Evolutionary conservation across 2,888 invertebrate species (phyloP).

Genomic region (Hirtodrosophila alboralis): DNA sequence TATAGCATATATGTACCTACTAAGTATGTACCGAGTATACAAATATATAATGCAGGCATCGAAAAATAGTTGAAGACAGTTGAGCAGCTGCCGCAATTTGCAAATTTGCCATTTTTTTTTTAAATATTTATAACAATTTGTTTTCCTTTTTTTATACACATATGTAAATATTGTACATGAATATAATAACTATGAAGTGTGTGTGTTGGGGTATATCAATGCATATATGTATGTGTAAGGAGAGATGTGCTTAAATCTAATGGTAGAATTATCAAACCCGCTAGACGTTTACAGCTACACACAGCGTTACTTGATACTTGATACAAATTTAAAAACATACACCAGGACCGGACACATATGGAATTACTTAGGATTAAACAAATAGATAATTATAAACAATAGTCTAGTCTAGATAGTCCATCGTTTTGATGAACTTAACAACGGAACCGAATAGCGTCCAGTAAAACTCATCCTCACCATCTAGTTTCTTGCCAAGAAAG

Average conservation of each 20-base stretch:
- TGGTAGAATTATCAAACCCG: constrained; percentile 21
- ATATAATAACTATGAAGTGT: background rate
- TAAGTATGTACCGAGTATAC: constrained; percentile 46
- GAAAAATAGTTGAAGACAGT: constrained; percentile 20
- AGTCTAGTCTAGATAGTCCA: constrained; percentile 85
- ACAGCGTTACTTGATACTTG: constrained; percentile 2
- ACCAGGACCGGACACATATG: constrained; percentile 18
- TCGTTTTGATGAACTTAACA: constrained; percentile 98
- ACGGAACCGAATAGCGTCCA: constrained; percentile 99
- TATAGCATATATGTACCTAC: constrained; percentile 26
- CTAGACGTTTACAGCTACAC: background rate
- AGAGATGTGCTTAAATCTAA: constrained; percentile 16
- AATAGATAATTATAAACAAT: constrained; percentile 25
- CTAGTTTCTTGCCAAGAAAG: constrained; percentile 92
- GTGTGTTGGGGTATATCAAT: constrained; percentile 4
- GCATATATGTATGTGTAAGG: constrained; percentile 12
- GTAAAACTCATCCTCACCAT: constrained; percentile 97
- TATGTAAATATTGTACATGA: constrained; percentile 22
- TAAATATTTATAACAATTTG: constrained; percentile 19
- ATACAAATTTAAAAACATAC: constrained; percentile 19
- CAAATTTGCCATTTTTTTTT: constrained; percentile 11
- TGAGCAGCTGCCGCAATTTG: constrained; percentile 15
- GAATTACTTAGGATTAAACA: constrained; percentile 34
- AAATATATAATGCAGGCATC: constrained; percentile 30
- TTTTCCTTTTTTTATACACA: too few species aligned